Percentiles rank a stretch among this genome's conserved stretches.
phyloP scores from a whole-genome alignment of 92 coral and sea anemone genomes.

The Parazoanthus atlanticus region DNA sequence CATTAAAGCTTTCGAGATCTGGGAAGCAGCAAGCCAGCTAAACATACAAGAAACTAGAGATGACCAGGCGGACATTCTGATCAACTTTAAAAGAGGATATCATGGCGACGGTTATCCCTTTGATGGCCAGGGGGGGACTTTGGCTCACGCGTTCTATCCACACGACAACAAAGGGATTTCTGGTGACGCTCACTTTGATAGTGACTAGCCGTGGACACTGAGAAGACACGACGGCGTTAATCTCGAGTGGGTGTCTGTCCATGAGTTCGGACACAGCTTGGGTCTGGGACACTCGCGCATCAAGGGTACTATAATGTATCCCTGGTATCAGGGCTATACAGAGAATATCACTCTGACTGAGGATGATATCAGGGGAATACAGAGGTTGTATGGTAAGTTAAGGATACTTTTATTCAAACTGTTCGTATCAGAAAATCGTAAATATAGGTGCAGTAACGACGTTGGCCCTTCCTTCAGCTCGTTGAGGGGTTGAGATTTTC shows the following conservation, averaged over 20 bases:
- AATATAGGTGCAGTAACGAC: no score
- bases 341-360: conserved; percentile 64
- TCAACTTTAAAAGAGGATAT: conserved; percentile 28
- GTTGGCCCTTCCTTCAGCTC: no score
- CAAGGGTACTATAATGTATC: conserved; percentile 84
- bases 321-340: conserved; percentile 76
- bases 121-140: conserved; percentile 50
- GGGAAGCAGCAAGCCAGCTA: conserved; percentile 47
- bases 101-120: conserved; percentile 58
- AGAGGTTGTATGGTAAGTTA: conserved; percentile 79
- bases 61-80: conserved; percentile 46
- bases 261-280: conserved; percentile 94
- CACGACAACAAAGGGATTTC: conserved; percentile 48
- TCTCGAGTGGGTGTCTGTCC: conserved; percentile 89
- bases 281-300: conserved; percentile 90
- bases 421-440: no score
- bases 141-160: conserved; percentile 59
- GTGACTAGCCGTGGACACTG: conserved; percentile 76
- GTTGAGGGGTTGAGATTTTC: no score
- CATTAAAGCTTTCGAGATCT: conserved; percentile 50
- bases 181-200: conserved; percentile 97
- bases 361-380: conserved; percentile 89
- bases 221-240: conserved; percentile 59
- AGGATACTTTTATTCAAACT: no score
- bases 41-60: conserved; percentile 29